Evolutionary conservation across 2,888 invertebrate genomes (phyloP).

Genomic region (Melanotus villosus): DNA sequence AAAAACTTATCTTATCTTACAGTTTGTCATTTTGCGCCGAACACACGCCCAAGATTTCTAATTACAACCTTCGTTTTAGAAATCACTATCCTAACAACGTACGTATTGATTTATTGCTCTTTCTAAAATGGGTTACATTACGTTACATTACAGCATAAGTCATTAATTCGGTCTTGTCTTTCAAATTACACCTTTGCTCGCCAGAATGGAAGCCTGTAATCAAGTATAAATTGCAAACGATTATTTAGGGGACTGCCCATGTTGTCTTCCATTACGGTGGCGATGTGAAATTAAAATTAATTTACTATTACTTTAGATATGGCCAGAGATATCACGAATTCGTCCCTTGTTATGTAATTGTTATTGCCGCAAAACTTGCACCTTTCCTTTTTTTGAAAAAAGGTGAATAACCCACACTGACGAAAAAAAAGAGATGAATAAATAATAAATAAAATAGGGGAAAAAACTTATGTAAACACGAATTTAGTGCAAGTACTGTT

Average conservation of each 20-base stretch:
- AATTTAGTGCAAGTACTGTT: too few species aligned
- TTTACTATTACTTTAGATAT: neutral
- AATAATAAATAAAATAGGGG: too few species aligned
- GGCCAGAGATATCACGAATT: neutral
- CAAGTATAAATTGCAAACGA: slow-evolving; percentile 44
- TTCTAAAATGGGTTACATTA: slow-evolving; percentile 37
- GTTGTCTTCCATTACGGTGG: neutral
- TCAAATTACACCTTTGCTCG: slow-evolving; percentile 35
- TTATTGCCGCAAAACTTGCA: neutral
- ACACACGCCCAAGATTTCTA: neutral
- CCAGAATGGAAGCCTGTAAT: slow-evolving; percentile 36
- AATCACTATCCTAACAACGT: slow-evolving; percentile 16
- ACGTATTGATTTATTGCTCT: slow-evolving; percentile 35
- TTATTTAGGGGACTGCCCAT: slow-evolving; percentile 20
- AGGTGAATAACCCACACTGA: too few species aligned
- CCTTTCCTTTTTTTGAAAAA: too few species aligned
- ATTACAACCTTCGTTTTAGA: slow-evolving; percentile 10
- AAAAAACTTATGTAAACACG: too few species aligned
- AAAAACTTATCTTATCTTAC: too few species aligned
- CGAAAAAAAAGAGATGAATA: too few species aligned
- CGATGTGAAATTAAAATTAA: neutral
- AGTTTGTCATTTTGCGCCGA: too few species aligned
- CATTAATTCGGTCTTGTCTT: slow-evolving; percentile 38
- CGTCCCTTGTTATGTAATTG: neutral
- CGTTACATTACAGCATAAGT: slow-evolving; percentile 24